Percentiles rank a stretch among this genome's conserved stretches.
phyloP scores from a whole-genome alignment of 2,797 vertebrate genomes.

The Carapus acus region DNA sequence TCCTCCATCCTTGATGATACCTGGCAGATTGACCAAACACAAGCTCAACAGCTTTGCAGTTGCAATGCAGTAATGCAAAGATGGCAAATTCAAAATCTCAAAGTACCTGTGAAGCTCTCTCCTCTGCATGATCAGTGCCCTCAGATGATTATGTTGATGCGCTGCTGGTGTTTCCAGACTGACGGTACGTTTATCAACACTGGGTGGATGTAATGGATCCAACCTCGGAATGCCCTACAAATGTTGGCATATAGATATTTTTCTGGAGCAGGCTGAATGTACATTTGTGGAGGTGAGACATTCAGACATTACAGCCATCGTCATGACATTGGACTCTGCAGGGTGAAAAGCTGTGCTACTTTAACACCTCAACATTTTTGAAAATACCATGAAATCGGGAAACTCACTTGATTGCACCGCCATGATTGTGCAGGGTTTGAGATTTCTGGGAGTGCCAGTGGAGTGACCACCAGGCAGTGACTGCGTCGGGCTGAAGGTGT shows the following conservation, averaged over 20 bases:
- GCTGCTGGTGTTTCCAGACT: slow-evolving; percentile 67
- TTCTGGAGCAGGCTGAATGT: neutral
- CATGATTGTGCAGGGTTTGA: slow-evolving; percentile 38
- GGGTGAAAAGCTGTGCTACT: too few species aligned
- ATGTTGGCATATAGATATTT: neutral
- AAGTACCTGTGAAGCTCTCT: slow-evolving; percentile 63
- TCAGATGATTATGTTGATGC: slow-evolving; percentile 73
- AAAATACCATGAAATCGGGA: too few species aligned
- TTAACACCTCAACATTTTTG: too few species aligned
- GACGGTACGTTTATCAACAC: slow-evolving; percentile 61
- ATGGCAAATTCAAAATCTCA: neutral
- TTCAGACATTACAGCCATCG: neutral
- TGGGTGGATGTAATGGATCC: slow-evolving; percentile 67
- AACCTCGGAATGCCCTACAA: slow-evolving; percentile 59
- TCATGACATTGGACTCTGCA: too few species aligned
- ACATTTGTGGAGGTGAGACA: neutral
- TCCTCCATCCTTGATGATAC: slow-evolving; percentile 69
- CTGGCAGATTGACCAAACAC: slow-evolving; percentile 37
- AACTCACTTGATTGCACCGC: slow-evolving; percentile 57
- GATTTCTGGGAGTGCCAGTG: slow-evolving; percentile 56
- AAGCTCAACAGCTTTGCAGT: slow-evolving; percentile 17
- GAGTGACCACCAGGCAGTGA: slow-evolving; percentile 41
- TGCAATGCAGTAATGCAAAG: neutral
- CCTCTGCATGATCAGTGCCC: slow-evolving; percentile 64
- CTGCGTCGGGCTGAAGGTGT: slow-evolving; percentile 30